Base-by-base conservation (phyloP, 2,888 invertebrate genomes). In the Linnaemya tessellans region DNA sequence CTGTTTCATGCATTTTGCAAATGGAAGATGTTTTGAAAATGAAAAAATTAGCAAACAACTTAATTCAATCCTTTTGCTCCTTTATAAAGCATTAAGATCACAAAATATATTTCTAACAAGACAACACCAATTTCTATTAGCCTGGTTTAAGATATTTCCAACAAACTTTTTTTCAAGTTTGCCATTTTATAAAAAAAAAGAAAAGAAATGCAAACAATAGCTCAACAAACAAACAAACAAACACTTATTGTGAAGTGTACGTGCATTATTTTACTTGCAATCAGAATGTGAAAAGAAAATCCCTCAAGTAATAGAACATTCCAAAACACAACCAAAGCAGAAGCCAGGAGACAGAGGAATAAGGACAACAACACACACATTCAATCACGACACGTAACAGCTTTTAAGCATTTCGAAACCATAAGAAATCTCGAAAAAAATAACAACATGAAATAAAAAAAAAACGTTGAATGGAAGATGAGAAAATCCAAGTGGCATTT, bases 321-420 rank as follows among this genome's bases (percentile, higher is more conserved):
- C 46, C 35, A 56, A 46, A 49, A 51, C 22, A 9, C n/a, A n/a
- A 18, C 2, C 7, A 54, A 43, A 18, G 18, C 38, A 60, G 3
- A 38, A 22, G 46, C 46, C 20, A 35, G 38, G 15, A 38, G 54
- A 46, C 68, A 65, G 62, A 68, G 15, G 0, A 25, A 3, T n/a
- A 25, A 25, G 22, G 68, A 70, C 70, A 18, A 35, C 9, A 3
- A 54, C 51, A 56, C 22, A 54, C 10, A 64, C 62, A 77, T 75
- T 64, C 46, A 82, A 77, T 82, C 81, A 70, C 54, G 46, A 64
- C 60, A 67, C 49, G 49, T 51, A 80, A 67, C 58, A 79, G 43
- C 64, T 64, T 77, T 54, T 79, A 54, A 74, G 46, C 51, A 60
- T 73, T 41, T 49, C 18, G 0, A 51, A 79, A 20, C 15, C 60